Conservation (phyloP, 2,113 vertebrate genomes). For the Equus quagga region DNA sequence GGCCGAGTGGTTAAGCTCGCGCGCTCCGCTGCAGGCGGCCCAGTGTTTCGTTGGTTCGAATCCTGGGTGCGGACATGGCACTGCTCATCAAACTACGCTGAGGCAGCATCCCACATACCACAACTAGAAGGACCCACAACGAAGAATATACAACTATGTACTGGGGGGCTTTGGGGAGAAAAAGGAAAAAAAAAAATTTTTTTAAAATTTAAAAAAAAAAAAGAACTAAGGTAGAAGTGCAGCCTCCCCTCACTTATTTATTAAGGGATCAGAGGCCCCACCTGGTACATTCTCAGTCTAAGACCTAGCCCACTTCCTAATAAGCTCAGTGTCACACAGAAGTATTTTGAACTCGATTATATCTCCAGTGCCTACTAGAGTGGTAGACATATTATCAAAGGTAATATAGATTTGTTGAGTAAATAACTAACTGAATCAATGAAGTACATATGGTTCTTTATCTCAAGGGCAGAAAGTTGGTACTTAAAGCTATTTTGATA, state of each 20-base stretch:
- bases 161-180: no score
- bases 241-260: background rate
- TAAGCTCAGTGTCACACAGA: background rate
- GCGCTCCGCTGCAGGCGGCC: no score
- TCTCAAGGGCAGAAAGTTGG: background rate
- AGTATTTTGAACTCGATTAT: slow-evolving; percentile 8
- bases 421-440: background rate
- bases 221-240: background rate
- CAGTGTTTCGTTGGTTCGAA: no score
- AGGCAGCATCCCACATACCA: no score
- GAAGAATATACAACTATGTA: no score
- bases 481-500: slow-evolving; percentile 35
- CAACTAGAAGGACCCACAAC: no score
- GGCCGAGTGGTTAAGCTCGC: no score
- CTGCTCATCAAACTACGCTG: no score
- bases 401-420: background rate
- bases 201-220: no score
- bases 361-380: background rate
- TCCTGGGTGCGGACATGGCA: no score
- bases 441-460: background rate
- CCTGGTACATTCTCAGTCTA: background rate
- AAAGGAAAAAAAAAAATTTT: no score
- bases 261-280: background rate
- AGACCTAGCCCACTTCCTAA: background rate
- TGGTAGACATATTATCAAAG: background rate